Base-by-base conservation (phyloP, 2,888 invertebrate genomes). In the Noctua fimbriata region DNA sequence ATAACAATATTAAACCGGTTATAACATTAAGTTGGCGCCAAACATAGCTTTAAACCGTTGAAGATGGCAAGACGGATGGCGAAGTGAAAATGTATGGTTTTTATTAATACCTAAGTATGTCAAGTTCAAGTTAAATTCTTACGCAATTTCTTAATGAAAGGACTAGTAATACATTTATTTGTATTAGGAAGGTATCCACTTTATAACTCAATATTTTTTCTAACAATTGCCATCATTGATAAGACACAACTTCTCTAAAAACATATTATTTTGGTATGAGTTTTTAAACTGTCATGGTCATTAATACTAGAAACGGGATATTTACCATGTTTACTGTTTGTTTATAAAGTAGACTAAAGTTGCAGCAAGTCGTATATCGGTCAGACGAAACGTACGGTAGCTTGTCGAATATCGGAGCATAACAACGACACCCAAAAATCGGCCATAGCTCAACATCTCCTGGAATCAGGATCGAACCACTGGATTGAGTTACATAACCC, bases 1-100 rank as follows among this genome's bases (percentile, higher is more conserved):
- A 10, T 55, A 79, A 47, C 28, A 47, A 65, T 81, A 65, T 36
- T 55, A 1, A 73, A 24, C 47, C 69, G 67, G 44, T 36, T 36
- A 47, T 60, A 55, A 58, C 12, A 6, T 55, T 44, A 66, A 49
- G 28, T 24, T 1, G 49, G 49, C 49, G 67, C 7, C 76, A 36
- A 44, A 69, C 12, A 47, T 16, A 32, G 7, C 44, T 69, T 52
- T 60, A 69, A 52, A 24, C 14, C 49, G 12, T 18, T 76, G 1
- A 47, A 32, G 18, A 73, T 49, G 28, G 28, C 24, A 44, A 72
- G 41, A 10, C 28, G 28, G 16, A 60, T 60, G 7, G 16, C 60
- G 9, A 32, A 28, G 28, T 16, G 18, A 16, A 60, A 60, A 32
- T 32, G 7, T 14, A n/a, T 58, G 14, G 1, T 28, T 60, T 58